phyloP scores from a whole-genome alignment of 2,113 vertebrate genomes.

The Geococcyx californianus region DNA sequence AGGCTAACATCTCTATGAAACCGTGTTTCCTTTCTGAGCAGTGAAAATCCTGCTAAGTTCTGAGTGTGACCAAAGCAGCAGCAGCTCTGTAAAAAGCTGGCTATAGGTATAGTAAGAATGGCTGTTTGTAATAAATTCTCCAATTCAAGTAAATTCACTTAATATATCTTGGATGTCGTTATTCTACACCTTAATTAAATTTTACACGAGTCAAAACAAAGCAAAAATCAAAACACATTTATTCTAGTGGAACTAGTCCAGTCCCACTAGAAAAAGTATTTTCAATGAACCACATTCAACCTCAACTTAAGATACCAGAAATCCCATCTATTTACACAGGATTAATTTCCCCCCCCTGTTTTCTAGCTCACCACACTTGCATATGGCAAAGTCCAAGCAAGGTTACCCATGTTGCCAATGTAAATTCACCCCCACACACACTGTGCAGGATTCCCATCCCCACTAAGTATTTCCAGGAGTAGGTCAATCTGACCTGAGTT shows the following conservation, averaged over 20 bases:
- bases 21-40: background rate
- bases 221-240: no score
- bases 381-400: background rate
- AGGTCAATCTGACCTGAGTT: background rate
- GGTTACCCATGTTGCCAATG: background rate
- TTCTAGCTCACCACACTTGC: background rate
- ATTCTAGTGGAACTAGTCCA: no score
- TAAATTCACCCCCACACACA: background rate
- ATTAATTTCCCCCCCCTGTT: rapidly evolving
- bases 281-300: background rate
- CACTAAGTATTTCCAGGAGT: background rate
- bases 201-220: no score
- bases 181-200: background rate
- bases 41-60: background rate
- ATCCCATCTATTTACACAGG: background rate
- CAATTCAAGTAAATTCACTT: background rate
- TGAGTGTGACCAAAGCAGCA: background rate
- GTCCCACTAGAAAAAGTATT: background rate
- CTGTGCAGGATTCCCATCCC: background rate
- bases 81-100: background rate
- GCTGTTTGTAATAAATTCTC: background rate
- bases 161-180: background rate
- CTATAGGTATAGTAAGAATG: background rate
- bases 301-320: background rate
- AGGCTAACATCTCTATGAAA: background rate